Percentiles rank a stretch among this genome's conserved stretches.
Evolutionary conservation across 2,113 vertebrate genomes (phyloP).

Genomic region (Tenrec ecaudatus): DNA sequence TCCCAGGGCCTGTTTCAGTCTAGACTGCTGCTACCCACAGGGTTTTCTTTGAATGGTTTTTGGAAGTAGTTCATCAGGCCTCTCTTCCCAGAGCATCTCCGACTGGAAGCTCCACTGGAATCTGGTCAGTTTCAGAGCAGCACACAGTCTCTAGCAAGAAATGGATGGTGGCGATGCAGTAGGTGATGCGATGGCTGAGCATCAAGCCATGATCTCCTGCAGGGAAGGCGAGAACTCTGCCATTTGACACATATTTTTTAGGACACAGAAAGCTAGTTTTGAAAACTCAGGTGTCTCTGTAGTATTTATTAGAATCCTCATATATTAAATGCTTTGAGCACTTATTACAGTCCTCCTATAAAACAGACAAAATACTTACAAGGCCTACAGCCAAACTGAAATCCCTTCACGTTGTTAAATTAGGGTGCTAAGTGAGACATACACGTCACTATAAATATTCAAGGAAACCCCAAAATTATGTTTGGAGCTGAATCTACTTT

Average conservation of each 20-base stretch:
- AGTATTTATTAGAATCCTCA: too few species aligned
- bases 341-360: conserved; percentile 49
- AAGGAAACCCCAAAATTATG: conserved; percentile 23
- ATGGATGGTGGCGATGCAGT: not conserved
- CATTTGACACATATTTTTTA: conserved; percentile 32
- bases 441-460: conserved; percentile 46
- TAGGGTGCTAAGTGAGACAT: conserved; percentile 42
- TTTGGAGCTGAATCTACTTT: conserved; percentile 51
- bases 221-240: not conserved
- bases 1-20: not conserved
- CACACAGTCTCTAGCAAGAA: not conserved
- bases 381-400: conserved; percentile 24
- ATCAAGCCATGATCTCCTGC: not conserved
- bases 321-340: not conserved
- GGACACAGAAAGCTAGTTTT: not conserved
- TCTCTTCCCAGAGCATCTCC: not conserved
- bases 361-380: conserved; percentile 54
- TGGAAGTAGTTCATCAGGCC: not conserved
- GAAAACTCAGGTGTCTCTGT: not conserved
- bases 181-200: not conserved
- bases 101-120: not conserved
- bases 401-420: conserved; percentile 28
- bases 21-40: not conserved
- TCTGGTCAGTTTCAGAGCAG: not conserved
- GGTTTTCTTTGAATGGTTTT: not conserved